Base-by-base conservation (phyloP, 2,113 vertebrate species). In the Chelonoidis abingdonii region DNA sequence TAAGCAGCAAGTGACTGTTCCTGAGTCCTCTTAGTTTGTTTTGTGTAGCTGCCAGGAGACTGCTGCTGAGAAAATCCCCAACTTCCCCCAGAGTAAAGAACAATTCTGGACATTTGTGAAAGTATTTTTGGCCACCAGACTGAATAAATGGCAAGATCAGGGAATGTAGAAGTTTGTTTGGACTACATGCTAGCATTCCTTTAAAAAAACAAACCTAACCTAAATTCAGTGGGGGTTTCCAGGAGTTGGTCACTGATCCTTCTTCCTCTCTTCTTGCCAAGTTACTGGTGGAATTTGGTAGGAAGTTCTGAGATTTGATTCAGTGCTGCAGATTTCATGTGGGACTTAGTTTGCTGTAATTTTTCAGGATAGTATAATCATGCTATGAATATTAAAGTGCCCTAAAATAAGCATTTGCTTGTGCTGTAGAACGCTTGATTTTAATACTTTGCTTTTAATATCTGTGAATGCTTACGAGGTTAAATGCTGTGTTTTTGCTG, bases 361-460 rank as follows among this genome's bases (percentile, higher is more conserved):
- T 83, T 83, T 54, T 59, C 57, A 65, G 93, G 95, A 89, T 54
- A 79, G 57, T 88, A 95, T 91, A 89, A 90, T 96, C 86, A 91
- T 93, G 7, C 86, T 86, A 1, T 11, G 50, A 84, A 90, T 79
- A 50, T 88, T 19, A 41, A 84, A 2, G 84, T 87, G 11, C 59
- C 56, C 87, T 22, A 9, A 47, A 83, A 82, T 38, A 86, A 86
- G 78, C 31, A 1, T 69, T 84, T 5, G 50, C 31, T n/a, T 25
- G 3, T 29, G 81, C 86, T 90, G 76, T 53, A 25, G 75, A 50
- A 19, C 2, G 17, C 17, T 16, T n/a, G 35, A n/a, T 69, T 14
- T 8, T n/a, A 17, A n/a, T 38, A 83, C 59, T 14, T 52, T 86
- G 89, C 41, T 83, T 44, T 76, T 16, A 89, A 49, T 27, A 35